Conservation (phyloP, 2,888 invertebrate species). For the Resseliella maxima region DNA sequence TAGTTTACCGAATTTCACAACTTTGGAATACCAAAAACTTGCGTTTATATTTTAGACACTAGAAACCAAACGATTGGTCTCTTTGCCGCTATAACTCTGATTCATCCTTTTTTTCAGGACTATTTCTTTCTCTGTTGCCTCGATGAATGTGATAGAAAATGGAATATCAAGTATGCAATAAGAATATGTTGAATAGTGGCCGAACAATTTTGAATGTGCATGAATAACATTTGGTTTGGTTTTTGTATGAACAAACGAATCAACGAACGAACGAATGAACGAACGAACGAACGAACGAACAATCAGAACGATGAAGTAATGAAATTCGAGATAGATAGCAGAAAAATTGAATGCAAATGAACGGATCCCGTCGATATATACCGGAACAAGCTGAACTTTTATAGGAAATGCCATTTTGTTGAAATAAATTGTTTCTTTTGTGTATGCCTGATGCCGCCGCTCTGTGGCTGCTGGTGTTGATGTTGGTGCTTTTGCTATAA, state of each 20-base stretch:
- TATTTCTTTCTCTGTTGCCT: too few relatives aligned
- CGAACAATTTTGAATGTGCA: neutral
- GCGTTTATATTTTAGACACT: too few relatives aligned
- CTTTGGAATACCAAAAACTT: too few relatives aligned
- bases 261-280: too few relatives aligned
- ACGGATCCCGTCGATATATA: neutral
- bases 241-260: too few relatives aligned
- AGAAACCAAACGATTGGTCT: too few relatives aligned
- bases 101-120: too few relatives aligned
- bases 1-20: neutral
- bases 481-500: neutral
- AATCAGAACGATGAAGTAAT: neutral
- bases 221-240: neutral
- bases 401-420: slow-evolving; percentile 51
- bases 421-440: slow-evolving; percentile 41
- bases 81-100: too few relatives aligned
- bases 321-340: neutral
- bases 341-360: slow-evolving; percentile 28
- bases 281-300: too few relatives aligned
- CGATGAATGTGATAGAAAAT: neutral
- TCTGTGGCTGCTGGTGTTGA: neutral
- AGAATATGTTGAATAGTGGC: slow-evolving; percentile 3
- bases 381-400: neutral
- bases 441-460: neutral
- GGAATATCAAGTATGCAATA: neutral